phyloP scores from a whole-genome alignment of 2,888 invertebrate species.

The Aleiodes leptofemur region DNA sequence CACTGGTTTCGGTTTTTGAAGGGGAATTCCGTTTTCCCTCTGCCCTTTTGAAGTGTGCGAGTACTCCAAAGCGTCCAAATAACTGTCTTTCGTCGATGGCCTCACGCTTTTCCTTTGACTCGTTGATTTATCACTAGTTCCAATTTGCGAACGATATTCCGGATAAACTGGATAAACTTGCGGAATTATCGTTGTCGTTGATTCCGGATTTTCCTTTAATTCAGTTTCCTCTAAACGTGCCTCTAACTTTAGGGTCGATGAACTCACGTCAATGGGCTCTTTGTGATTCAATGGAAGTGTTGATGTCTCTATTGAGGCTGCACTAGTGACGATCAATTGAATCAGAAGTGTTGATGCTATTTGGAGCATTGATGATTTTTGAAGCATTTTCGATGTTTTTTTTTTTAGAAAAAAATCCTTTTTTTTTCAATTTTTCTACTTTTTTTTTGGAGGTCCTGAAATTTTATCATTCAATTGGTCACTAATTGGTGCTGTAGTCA shows the following conservation, averaged over 20 bases:
- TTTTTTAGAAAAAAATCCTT: too few relatives aligned
- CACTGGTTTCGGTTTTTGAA: conserved; percentile 48
- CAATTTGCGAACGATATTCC: conserved; percentile 32
- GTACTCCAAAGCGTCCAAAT: conserved; percentile 81
- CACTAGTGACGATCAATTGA: conserved; percentile 38
- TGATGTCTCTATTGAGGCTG: conserved; percentile 34
- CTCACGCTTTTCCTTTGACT: conserved; percentile 53
- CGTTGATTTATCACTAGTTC: background rate
- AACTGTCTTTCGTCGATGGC: conserved; percentile 76
- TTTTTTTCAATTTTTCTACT: background rate
- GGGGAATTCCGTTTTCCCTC: conserved; percentile 56
- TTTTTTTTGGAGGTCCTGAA: conserved; percentile 39
- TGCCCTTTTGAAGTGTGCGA: conserved; percentile 76
- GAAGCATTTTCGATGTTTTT: too few relatives aligned
- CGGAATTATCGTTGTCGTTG: background rate
- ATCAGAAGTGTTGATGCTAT: conserved; percentile 10
- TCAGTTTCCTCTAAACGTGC: conserved; percentile 51
- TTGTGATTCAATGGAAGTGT: conserved; percentile 50
- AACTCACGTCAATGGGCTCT: conserved; percentile 33
- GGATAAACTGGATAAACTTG: conserved; percentile 28
- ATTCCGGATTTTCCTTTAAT: background rate
- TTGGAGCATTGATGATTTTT: background rate
- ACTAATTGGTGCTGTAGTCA: conserved; percentile 14
- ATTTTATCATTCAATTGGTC: conserved; percentile 18
- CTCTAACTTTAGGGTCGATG: conserved; percentile 54